A percentile compares a stretch with the other conserved stretches of the same genome.
phyloP scores from a whole-genome alignment of 2,888 invertebrate species.

The Amblyteles armatorius region DNA sequence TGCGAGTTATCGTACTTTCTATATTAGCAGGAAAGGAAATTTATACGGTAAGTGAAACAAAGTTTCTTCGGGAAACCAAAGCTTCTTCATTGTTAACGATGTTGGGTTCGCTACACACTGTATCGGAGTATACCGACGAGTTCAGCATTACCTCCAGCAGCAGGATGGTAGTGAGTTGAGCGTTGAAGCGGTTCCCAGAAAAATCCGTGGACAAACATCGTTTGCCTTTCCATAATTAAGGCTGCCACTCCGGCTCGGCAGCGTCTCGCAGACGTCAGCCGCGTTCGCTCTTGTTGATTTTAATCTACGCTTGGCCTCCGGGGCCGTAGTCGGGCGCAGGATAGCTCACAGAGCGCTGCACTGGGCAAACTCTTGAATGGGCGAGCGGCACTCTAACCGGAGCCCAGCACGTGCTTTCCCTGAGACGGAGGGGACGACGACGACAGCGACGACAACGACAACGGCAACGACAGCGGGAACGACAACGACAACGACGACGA shows the following conservation, averaged over 20 bases:
- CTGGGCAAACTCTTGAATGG: conserved; percentile 48
- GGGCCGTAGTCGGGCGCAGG: conserved; percentile 33
- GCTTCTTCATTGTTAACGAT: conserved; percentile 16
- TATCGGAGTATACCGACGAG: not conserved
- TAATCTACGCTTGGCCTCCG: conserved; percentile 66
- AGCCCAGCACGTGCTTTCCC: conserved; percentile 30
- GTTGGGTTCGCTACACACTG: not conserved
- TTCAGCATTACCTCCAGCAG: not conserved
- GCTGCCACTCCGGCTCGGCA: conserved; percentile 48
- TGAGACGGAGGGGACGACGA: not conserved
- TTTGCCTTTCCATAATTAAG: conserved; percentile 74
- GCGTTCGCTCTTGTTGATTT: conserved; percentile 73
- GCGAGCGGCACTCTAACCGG: conserved; percentile 44
- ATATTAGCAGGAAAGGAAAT: not conserved
- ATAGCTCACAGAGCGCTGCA: conserved; percentile 32
- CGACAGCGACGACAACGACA: not conserved
- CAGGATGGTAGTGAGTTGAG: conserved; percentile 6
- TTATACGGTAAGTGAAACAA: not conserved
- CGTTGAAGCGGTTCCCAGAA: conserved; percentile 47
- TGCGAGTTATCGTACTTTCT: not conserved
- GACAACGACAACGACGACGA: conserved; percentile 3
- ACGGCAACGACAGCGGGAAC: not conserved
- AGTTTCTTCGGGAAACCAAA: conserved; percentile 23
- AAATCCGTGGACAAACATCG: conserved; percentile 71
- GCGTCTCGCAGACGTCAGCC: conserved; percentile 57